These are phyloP conservation scores for Neolamprologus modestus DNA, from an alignment of 2,113 vertebrate genomes.

Conservation along the genomic window DNA sequence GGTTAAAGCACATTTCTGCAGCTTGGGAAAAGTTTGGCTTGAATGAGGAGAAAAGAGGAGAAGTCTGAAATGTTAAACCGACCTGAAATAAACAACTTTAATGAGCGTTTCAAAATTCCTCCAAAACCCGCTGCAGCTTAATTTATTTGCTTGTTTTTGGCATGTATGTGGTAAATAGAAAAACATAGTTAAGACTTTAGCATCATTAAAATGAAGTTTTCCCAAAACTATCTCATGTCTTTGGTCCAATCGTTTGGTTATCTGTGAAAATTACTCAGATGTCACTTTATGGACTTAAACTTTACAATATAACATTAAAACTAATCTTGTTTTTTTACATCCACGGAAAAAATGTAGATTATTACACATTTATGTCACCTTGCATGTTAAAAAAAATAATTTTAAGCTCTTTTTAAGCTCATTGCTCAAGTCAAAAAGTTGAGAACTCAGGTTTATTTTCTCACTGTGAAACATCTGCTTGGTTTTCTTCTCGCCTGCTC, in stretches of 20 bases:
- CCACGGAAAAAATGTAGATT: not conserved
- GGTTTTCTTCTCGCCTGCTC: not conserved
- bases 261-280: not conserved
- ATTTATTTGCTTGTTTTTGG: conserved; percentile 1
- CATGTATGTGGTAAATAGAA: not conserved
- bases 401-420: not conserved
- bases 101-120: not conserved
- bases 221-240: not conserved
- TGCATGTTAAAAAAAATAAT: not conserved
- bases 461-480: not conserved
- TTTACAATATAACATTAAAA: not conserved
- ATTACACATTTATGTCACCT: not conserved
- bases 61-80: not conserved
- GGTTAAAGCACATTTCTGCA: not conserved
- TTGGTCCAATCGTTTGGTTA: not conserved
- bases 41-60: not conserved
- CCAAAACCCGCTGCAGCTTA: not conserved
- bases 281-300: not conserved
- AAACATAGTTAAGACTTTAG: not conserved
- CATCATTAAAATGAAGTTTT: not conserved
- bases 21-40: not conserved
- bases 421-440: not conserved
- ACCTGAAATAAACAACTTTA: conserved; percentile 17
- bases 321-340: not conserved
- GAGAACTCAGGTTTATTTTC: not conserved